Evolutionary conservation across 2,113 vertebrate species (phyloP).

Genomic region (Felis chaus): DNA sequence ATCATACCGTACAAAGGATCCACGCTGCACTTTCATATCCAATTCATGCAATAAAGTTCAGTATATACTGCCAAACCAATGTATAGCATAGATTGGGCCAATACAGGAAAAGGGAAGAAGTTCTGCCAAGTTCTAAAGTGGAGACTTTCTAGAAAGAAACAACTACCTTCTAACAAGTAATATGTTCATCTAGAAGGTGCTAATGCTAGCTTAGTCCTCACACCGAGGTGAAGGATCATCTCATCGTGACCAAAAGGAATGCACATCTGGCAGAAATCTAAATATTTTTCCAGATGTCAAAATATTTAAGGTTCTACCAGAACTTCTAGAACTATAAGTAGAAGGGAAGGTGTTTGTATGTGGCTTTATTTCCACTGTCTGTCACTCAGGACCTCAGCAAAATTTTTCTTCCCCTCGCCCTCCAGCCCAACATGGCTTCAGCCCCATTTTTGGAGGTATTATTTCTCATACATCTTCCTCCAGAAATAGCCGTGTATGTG

Average conservation of each 20-base stretch:
- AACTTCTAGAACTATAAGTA: background rate
- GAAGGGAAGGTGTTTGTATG: background rate
- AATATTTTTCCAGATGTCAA: constrained; percentile 35
- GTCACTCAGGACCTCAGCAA: background rate
- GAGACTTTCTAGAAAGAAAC: constrained; percentile 36
- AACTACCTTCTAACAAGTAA: background rate
- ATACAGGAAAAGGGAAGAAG: background rate
- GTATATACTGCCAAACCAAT: background rate
- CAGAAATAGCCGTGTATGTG: background rate
- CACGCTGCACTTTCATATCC: background rate
- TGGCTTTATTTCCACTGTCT: background rate
- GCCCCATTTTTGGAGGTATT: background rate
- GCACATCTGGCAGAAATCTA: constrained; percentile 14
- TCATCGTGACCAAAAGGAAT: background rate
- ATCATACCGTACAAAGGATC: constrained; percentile 6
- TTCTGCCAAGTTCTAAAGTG: constrained; percentile 27
- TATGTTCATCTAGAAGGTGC: background rate
- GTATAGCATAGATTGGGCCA: background rate
- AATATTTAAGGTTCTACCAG: background rate
- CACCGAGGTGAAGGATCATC: background rate
- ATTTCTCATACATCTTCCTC: background rate
- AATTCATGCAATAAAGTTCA: constrained; percentile 29
- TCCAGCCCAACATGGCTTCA: background rate
- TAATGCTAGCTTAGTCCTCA: background rate
- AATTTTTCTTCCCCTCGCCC: background rate